Conservation (phyloP, 2,888 invertebrate genomes). For the Stegophylla sp. region DNA sequence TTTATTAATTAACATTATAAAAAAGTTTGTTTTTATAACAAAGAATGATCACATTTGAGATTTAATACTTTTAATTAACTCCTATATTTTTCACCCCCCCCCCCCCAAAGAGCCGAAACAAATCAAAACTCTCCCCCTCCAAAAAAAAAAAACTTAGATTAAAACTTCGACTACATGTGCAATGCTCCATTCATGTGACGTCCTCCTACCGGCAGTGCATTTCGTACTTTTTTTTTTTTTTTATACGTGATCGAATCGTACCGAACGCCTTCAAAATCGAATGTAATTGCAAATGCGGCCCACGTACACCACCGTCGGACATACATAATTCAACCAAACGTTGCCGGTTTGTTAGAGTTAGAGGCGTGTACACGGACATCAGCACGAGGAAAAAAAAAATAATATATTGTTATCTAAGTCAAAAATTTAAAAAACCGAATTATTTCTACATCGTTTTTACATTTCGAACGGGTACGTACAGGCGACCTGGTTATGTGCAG, state of each 20-base stretch:
- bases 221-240: slow-evolving; percentile 15
- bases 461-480: neutral
- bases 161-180: slow-evolving; percentile 8
- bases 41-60: no score
- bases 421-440: neutral
- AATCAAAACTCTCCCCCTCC: no score
- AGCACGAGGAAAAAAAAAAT: neutral
- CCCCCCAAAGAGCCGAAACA: no score
- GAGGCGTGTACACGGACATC: neutral
- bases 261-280: slow-evolving; percentile 19
- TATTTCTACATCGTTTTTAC: neutral
- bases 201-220: neutral
- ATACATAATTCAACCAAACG: slow-evolving; percentile 51
- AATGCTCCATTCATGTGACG: neutral
- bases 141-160: no score
- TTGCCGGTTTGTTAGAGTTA: slow-evolving; percentile 26
- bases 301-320: slow-evolving; percentile 26
- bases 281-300: slow-evolving; percentile 37
- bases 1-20: no score
- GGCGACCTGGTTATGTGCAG: neutral
- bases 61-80: no score
- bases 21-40: no score
- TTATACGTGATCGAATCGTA: neutral
- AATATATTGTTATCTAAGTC: no score
- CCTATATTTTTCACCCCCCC: no score